phyloP scores from a whole-genome alignment of 2,113 vertebrate species.

The Gadus macrocephalus region DNA sequence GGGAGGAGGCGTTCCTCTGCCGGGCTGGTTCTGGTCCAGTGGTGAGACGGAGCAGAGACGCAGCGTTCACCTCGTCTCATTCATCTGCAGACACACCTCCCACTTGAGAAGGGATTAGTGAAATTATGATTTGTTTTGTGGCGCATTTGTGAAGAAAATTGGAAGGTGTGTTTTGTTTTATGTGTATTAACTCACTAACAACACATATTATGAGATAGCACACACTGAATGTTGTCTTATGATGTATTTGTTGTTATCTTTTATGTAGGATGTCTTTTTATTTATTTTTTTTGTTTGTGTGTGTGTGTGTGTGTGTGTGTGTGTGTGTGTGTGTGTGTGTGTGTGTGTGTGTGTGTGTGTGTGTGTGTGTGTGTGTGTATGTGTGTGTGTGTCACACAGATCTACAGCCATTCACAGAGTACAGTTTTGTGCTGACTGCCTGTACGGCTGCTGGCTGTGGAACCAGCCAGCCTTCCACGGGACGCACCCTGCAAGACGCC shows the following conservation, averaged over 20 bases:
- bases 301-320: constrained; percentile 4
- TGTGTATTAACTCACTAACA: too few relatives aligned
- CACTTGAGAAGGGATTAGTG: background rate
- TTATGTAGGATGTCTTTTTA: too few relatives aligned
- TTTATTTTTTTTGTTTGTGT: background rate
- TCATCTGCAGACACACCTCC: too few relatives aligned
- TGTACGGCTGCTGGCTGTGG: constrained; percentile 84
- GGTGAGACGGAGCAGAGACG: too few relatives aligned
- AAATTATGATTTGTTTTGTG: background rate
- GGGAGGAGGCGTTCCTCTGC: constrained; percentile 10
- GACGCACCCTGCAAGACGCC: constrained; percentile 82
- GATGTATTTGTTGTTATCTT: too few relatives aligned
- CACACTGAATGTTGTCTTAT: too few relatives aligned
- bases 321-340: constrained; percentile 13
- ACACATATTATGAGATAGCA: too few relatives aligned
- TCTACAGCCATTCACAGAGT: constrained; percentile 82
- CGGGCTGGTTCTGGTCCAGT: too few relatives aligned
- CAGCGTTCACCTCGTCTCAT: too few relatives aligned
- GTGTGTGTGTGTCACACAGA: constrained; percentile 63
- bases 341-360: constrained; percentile 27
- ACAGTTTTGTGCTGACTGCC: constrained; percentile 80
- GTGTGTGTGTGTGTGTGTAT: constrained; percentile 14
- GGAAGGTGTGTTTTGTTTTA: too few relatives aligned
- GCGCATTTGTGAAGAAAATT: too few relatives aligned
- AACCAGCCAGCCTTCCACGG: constrained; percentile 77